Evolutionary conservation across 1,140 invertebrate species (phyloP), one percentile per base, ranked within the genome.

Genomic region (Polypedilum pembai): DNA sequence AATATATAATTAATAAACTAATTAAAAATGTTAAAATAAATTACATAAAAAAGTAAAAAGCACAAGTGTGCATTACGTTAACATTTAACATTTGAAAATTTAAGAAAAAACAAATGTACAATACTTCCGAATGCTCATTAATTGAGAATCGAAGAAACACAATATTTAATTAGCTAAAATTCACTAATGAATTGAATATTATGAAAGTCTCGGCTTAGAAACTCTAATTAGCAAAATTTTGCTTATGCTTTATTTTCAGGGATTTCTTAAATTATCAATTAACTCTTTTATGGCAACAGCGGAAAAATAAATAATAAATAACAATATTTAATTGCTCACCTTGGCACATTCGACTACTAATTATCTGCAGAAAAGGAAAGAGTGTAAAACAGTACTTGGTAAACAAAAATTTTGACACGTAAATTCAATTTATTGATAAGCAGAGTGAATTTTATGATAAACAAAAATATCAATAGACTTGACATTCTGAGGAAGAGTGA

Each of bases 121-220:
- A 56, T 15, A 56, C 45, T 56, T 56, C 45, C 45, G 45, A 56
- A 56, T 56, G 45, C 45, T 56, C 45, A 56, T 56, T 56, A 56
- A 56, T n/a, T 56, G 24, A 56, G 45, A 56, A 56, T 56, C 45
- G 45, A 56, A 56, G n/a, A n/a, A 56, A 56, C 12, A 56, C n/a
- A 56, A 56, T 56, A n/a, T 56, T 56, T 56, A 56, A 56, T 56
- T 56, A 56, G 45, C n/a, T 56, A 56, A 56, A 56, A 56, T n/a
- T 56, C 10, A n/a, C 10, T 56, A 56, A 56, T 56, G 45, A 56
- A 56, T 56, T 56, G 45, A 56, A 56, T 56, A 56, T 56, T 56
- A 56, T 56, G 45, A 56, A 56, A 56, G 45, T 33, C 24, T 33
- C 24, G 24, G 5, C 24, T 33, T 33, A 56, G 10, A 56, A 56